Conservation (phyloP, 2,888 invertebrate species). For the Aphidius colemani region DNA sequence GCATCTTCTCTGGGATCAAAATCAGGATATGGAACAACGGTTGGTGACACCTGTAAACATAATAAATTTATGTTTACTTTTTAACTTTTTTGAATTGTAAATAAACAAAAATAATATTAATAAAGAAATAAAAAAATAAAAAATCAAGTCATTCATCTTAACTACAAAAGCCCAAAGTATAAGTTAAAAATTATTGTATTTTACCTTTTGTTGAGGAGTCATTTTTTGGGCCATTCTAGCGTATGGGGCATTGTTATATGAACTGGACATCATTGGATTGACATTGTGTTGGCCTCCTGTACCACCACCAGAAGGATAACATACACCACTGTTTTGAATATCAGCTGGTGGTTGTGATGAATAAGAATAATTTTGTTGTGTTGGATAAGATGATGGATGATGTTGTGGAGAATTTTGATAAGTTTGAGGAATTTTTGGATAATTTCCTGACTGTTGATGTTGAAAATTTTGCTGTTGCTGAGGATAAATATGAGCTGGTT, state of each 20-base stretch:
- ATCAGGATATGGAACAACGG: constrained; percentile 56
- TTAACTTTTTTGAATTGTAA: constrained; percentile 1
- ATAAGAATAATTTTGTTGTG: constrained; percentile 25
- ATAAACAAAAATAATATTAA: constrained; percentile 2
- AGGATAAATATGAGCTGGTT: constrained; percentile 21
- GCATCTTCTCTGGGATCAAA: constrained; percentile 63
- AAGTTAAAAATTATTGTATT: too few species aligned
- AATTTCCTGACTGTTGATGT: constrained; percentile 27
- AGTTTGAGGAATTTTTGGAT: constrained; percentile 40
- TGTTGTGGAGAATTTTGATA: constrained; percentile 48
- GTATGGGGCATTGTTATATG: constrained; percentile 25
- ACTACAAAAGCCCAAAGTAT: background rate
- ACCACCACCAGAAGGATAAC: constrained; percentile 41
- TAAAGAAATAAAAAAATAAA: constrained; percentile 4
- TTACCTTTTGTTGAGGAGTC: constrained; percentile 27
- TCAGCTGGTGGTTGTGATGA: constrained; percentile 42
- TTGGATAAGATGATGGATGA: constrained; percentile 31
- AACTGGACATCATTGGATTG: constrained; percentile 35
- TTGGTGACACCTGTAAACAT: constrained; percentile 56
- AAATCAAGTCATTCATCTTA: background rate
- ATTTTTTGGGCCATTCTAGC: constrained; percentile 26
- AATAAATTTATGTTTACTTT: background rate
- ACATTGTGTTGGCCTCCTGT: constrained; percentile 31
- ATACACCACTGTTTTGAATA: constrained; percentile 46
- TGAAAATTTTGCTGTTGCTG: constrained; percentile 18